phyloP scores from a whole-genome alignment of 2,888 invertebrate genomes.

The Aporophyla lueneburgensis region DNA sequence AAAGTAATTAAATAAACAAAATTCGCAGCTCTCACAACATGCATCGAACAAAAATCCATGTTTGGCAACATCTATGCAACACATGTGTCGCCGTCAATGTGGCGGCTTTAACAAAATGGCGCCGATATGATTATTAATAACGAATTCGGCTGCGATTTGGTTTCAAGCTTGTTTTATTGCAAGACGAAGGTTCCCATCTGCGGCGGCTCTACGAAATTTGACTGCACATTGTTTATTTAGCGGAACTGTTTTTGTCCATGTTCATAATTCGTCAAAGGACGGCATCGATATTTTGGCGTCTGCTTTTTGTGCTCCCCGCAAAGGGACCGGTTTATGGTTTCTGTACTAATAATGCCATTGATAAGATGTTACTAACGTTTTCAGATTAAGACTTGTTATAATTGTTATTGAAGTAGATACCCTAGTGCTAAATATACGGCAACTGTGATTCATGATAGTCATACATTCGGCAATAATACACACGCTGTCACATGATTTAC shows the following conservation, averaged over 20 bases:
- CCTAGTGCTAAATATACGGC: slow-evolving; percentile 24
- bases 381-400: slow-evolving; percentile 3
- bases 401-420: slow-evolving; percentile 19
- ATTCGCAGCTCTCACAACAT: slow-evolving; percentile 31
- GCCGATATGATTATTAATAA: slow-evolving; percentile 89
- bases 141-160: slow-evolving; percentile 84
- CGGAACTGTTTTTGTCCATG: slow-evolving; percentile 83
- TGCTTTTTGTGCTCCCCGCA: slow-evolving; percentile 56
- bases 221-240: slow-evolving; percentile 85
- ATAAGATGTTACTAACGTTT: slow-evolving; percentile 33
- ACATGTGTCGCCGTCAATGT: slow-evolving; percentile 72
- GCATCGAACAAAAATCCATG: slow-evolving; percentile 47
- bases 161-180: slow-evolving; percentile 85
- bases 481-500: slow-evolving; percentile 40
- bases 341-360: slow-evolving; percentile 48
- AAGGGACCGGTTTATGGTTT: slow-evolving; percentile 58
- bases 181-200: slow-evolving; percentile 84
- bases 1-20: slow-evolving; percentile 19
- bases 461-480: slow-evolving; percentile 48
- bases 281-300: slow-evolving; percentile 62
- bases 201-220: slow-evolving; percentile 82
- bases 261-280: slow-evolving; percentile 71
- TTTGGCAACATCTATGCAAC: slow-evolving; percentile 68
- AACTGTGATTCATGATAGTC: slow-evolving; percentile 42
- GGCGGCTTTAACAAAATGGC: slow-evolving; percentile 84